Base-by-base conservation (phyloP, 2,113 vertebrate species). In the Abramis brama region DNA sequence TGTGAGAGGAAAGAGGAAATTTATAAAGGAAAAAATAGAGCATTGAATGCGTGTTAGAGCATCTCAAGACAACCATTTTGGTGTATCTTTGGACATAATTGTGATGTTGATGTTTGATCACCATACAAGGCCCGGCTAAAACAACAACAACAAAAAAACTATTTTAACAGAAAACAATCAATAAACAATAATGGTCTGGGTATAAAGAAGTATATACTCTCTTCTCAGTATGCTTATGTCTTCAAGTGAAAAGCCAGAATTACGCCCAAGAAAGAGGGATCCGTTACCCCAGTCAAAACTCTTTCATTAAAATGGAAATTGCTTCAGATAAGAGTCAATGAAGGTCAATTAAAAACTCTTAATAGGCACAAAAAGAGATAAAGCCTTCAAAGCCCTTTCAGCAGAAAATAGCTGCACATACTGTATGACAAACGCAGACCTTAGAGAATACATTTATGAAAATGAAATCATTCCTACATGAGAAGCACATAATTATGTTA, bases 261-360 rank as follows among this genome's bases (percentile, higher is more conserved):
- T 62, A 55, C 10, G 43, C 9, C 30, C 7, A 6, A 21, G 43
- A 74, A 55, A 71, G 66, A n/a, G 17, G 60, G 79, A 66, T 77
- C n/a, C 15, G 66, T 80, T 88, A 50, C 47, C 68, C 39, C 64
- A 9, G 70, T 81, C 81, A 80, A 74, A 83, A 66, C 84, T 76
- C 36, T 70, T 76, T 76, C 57, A 84, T 79, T 86, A 36, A 76
- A 71, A 84, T 84, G 81, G 71, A 84, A 88, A 86, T 81, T 84
- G 68, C 77, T 64, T 81, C 33, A 88, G 70, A 88, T 81, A 70
- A 84, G 47, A 83, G 77, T 84, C 50, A 81, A 55, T 60, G 59
- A 84, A 86, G 82, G 68, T 88, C 85, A 84, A 84, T 86, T 86
- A 86, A 86, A 50, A 36, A 64, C 36, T 73, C 73, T 9, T 88